Evolutionary conservation across 2,888 invertebrate species (phyloP).

Genomic region (Rotaria sp.): DNA sequence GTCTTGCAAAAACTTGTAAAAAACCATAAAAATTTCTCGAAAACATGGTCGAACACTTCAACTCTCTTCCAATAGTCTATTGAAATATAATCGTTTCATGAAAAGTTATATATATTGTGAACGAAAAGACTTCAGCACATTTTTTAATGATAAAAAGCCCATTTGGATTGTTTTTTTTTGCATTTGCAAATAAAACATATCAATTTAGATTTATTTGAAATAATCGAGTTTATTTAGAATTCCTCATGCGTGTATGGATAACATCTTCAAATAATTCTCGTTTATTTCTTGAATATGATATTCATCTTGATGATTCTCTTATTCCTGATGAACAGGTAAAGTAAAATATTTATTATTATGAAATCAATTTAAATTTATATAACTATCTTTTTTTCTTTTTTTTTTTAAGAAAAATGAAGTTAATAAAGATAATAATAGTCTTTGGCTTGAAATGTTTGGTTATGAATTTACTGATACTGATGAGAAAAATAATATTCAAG

Average conservation of each 20-base stretch:
- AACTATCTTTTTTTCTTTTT: background rate
- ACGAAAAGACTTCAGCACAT: too few species aligned
- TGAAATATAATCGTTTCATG: too few species aligned
- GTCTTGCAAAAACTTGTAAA: too few species aligned
- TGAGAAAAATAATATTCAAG: background rate
- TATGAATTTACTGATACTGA: background rate
- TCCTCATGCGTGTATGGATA: constrained; percentile 15
- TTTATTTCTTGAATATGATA: constrained; percentile 23
- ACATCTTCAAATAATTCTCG: background rate
- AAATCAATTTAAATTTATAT: background rate
- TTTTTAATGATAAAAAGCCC: too few species aligned
- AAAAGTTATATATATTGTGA: too few species aligned
- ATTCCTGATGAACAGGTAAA: constrained; percentile 1
- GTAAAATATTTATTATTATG: too few species aligned
- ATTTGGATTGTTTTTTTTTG: too few species aligned
- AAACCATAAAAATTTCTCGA: too few species aligned
- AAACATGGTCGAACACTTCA: too few species aligned
- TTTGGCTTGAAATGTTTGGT: constrained; percentile 8
- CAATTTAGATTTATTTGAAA: too few species aligned
- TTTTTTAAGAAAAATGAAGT: background rate
- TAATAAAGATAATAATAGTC: background rate
- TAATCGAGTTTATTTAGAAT: background rate
- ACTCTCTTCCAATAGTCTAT: too few species aligned
- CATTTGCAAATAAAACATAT: too few species aligned
- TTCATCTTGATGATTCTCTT: constrained; percentile 5